Evolutionary conservation across 2,797 vertebrate genomes (phyloP).

Genomic region (Zonotrichia albicollis): DNA sequence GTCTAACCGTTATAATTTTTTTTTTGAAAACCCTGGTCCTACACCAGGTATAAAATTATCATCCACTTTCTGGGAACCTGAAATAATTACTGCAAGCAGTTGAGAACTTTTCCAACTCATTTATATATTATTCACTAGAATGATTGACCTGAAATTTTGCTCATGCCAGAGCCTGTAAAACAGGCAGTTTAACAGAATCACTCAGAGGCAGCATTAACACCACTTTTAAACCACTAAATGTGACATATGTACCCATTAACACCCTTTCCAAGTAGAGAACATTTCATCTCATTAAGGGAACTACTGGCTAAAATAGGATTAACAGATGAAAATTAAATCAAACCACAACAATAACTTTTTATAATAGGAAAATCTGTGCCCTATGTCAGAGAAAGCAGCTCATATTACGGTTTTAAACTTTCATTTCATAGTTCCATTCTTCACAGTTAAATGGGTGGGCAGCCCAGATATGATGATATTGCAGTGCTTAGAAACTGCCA

Average conservation of each 20-base stretch:
- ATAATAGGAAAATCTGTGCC: not conserved
- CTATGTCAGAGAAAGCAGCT: not conserved
- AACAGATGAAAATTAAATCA: not conserved
- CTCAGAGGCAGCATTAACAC: not conserved
- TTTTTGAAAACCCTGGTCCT: not conserved
- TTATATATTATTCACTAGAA: not conserved
- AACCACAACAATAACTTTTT: not conserved
- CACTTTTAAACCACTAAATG: not conserved
- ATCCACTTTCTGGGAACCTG: not conserved
- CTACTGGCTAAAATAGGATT: not conserved
- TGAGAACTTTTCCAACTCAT: not conserved
- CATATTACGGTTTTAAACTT: not conserved
- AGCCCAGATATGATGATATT: not conserved
- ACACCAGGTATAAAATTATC: not conserved
- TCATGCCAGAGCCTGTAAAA: not conserved
- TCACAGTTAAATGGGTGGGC: not conserved
- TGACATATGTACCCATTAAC: not conserved
- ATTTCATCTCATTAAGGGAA: not conserved
- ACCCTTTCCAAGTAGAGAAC: not conserved
- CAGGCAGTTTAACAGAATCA: not conserved
- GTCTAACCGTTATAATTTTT: not conserved
- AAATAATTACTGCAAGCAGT: not conserved
- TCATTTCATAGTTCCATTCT: not conserved
- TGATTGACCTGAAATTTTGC: not conserved
- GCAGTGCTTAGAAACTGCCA: not conserved